Evolutionary conservation across 2,888 invertebrate genomes (phyloP), one percentile per base, ranked within the genome.

Genomic region (Aphodius sticticus): DNA sequence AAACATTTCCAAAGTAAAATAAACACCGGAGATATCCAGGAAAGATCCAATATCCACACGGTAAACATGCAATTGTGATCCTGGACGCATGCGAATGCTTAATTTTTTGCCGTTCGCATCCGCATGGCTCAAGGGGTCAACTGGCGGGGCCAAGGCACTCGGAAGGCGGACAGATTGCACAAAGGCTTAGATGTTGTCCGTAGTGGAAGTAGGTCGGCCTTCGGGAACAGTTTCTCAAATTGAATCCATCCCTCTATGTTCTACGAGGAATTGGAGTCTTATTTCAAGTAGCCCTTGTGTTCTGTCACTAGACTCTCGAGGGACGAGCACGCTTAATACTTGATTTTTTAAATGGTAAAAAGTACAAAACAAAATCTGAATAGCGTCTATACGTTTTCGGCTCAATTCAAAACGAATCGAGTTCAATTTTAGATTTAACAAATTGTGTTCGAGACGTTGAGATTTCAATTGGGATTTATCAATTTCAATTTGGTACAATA

Each of bases 1-100:
- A 76, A 78, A 69, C 78, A 72, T 78, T 78, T 76, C 76, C 37
- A 77, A 78, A 76, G 76, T 76, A 78, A 76, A 76, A 76, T 78
- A 78, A 78, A 78, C 76, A 69, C 37, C 15, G 76, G 37, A 69
- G 69, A 76, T 76, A 69, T 69, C 70, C 26, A 69, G 76, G 76
- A 69, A 76, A 36, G 69, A 36, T 12, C 16, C 70, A 69, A 69
- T 35, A 76, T 76, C 76, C 76, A 12, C 16, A 69, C 35, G 35
- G 76, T 69, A 69, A 69, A 76, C 70, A 76, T 69, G 12, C 38
- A 69, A 69, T 76, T 76, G 76, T 76, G 69, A 69, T 76, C 69
- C 69, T n/a, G 69, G 70, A 16, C 69, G 35, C 37, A 74, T 70
- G 35, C 35, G 74, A 36, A 74, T 74, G 37, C 37, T 74, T 74